Base-by-base conservation (phyloP, 2,888 invertebrate species). In the Pachliopta kotzebuea region DNA sequence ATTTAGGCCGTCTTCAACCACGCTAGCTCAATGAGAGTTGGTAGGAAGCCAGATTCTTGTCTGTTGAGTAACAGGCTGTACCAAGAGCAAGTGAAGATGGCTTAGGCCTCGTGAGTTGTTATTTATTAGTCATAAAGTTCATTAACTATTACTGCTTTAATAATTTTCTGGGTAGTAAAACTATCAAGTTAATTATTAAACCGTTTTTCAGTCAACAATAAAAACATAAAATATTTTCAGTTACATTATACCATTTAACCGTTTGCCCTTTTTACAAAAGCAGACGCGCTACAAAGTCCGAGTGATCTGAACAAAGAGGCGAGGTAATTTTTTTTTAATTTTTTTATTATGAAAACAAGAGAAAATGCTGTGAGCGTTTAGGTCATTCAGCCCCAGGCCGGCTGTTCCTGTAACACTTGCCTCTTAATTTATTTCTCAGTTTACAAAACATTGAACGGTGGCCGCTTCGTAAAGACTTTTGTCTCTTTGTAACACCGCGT, bases 341-440 rank as follows among this genome's bases (percentile, higher is more conserved):
- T 52, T n/a, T 62, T 53, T 29, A 49, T 21, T 63, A 29, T 20
- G 18, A 49, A 55, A 11, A 59, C 59, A 55, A 42, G 26, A 59
- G 63, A 11, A 50, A 63, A 50, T 20, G 57, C 49, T 54, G 52
- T 14, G 18, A 49, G 29, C 53, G 42, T 11, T 58, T 23, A 29
- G 54, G 21, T 23, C 50, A 23, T 21, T 29, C 49, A 21, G 45
- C 54, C 55, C 17, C 24, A 21, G 62, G 56, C 50, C 50, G 45
- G 21, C 56, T 26, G 67, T 64, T 60, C 57, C 64, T 60, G 57
- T 59, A 65, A 68, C 63, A 68, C 62, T 68, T 67, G 60, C 31
- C 49, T 58, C 53, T 65, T 63, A 67, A 68, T 68, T 65, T 67
- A 68, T 68, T 67, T 68, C 65, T 65, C 65, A 56, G 62, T 67